Conservation (phyloP, 2,888 invertebrate species). For the Scaptomyza parva region DNA sequence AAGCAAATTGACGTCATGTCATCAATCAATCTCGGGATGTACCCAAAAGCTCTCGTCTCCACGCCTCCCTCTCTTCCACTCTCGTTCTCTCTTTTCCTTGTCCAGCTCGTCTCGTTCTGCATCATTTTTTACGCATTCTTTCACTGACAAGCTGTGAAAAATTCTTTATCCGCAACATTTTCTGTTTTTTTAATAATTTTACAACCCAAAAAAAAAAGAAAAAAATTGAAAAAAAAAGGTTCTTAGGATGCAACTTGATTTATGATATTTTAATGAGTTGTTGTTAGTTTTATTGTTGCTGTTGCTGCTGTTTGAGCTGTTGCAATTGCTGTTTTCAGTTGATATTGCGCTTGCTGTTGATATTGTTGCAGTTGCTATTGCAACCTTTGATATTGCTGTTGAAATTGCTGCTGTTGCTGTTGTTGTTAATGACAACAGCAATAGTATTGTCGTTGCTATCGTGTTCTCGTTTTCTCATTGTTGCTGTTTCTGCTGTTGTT, state of each 20-base stretch:
- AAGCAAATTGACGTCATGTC: slow-evolving; percentile 75
- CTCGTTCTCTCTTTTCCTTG: neutral
- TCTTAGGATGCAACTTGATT: slow-evolving; percentile 61
- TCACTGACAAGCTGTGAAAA: slow-evolving; percentile 54
- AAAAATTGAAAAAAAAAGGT: neutral
- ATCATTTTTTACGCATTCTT: slow-evolving; percentile 51
- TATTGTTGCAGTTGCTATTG: neutral
- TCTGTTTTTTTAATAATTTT: slow-evolving; percentile 43
- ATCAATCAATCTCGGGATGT: slow-evolving; percentile 78
- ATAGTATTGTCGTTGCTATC: neutral
- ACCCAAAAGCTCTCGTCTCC: slow-evolving; percentile 12
- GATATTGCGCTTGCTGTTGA: neutral
- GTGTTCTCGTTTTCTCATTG: neutral
- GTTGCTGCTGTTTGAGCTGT: neutral
- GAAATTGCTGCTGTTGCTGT: neutral
- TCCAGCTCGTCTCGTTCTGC: slow-evolving; percentile 25
- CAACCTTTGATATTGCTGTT: too few species aligned
- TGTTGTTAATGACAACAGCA: neutral
- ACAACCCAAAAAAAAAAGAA: slow-evolving; percentile 1
- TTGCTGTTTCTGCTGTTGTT: neutral
- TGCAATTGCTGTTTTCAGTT: neutral
- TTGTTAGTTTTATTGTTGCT: slow-evolving; percentile 1
- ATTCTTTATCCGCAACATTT: slow-evolving; percentile 20
- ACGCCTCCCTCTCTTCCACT: too few species aligned
- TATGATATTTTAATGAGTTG: slow-evolving; percentile 78